These are phyloP conservation scores for Lipophrys pholis DNA, from an alignment of 2,113 vertebrate species.

Conservation along the genomic window DNA sequence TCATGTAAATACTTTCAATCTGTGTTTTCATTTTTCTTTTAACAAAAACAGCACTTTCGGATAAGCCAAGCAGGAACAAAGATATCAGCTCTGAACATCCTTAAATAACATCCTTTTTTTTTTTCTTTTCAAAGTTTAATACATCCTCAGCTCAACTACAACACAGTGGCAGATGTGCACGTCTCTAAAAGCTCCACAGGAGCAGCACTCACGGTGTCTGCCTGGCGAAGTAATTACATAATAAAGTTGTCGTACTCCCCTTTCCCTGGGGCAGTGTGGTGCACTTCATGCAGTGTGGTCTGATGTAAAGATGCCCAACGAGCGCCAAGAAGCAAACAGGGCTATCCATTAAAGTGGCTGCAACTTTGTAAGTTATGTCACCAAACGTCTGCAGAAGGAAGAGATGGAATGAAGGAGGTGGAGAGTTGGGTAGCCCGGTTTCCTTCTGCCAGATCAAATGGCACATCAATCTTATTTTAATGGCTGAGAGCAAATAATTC, in stretches of 20 bases:
- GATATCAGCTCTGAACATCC: no score
- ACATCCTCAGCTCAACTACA: not conserved
- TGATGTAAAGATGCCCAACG: not conserved
- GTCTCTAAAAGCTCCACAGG: conserved; percentile 13
- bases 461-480: conserved; percentile 37
- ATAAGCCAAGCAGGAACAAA: no score
- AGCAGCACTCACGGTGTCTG: conserved; percentile 5
- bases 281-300: conserved; percentile 9
- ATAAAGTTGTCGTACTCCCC: conserved; percentile 6
- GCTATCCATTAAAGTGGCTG: not conserved
- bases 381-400: conserved; percentile 1
- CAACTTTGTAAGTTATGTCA: conserved; percentile 9
- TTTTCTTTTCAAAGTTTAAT: not conserved
- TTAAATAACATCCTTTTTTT: no score
- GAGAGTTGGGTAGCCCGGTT: not conserved
- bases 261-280: not conserved
- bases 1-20: no score
- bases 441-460: conserved; percentile 31
- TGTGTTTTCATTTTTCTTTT: no score
- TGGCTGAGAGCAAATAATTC: conserved; percentile 32
- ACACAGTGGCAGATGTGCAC: conserved; percentile 2
- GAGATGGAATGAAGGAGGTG: not conserved
- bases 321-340: not conserved
- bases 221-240: conserved; percentile 4
- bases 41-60: no score